Evolutionary conservation across 2,888 invertebrate species (phyloP).

Genomic region (Orchestes rusci): DNA sequence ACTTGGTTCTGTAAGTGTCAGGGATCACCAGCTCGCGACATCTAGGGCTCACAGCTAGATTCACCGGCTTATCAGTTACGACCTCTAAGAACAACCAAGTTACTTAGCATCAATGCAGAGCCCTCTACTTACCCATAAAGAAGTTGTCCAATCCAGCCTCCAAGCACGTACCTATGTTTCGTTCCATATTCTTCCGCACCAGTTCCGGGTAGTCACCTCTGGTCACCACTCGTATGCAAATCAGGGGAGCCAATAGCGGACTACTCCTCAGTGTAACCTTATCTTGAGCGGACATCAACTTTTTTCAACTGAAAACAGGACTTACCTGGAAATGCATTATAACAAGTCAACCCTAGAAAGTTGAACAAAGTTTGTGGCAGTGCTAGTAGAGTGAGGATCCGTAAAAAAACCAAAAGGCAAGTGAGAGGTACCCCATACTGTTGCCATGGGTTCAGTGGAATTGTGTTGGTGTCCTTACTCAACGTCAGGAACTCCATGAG

Average conservation of each 20-base stretch:
- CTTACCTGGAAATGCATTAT: slow-evolving; percentile 76
- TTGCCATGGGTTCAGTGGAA: slow-evolving; percentile 54
- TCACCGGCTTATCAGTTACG: slow-evolving; percentile 6
- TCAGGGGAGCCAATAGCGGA: slow-evolving; percentile 6
- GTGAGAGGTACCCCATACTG: slow-evolving; percentile 73
- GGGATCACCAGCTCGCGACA: slow-evolving; percentile 2
- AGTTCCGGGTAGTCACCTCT: slow-evolving; percentile 9
- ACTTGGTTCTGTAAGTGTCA: slow-evolving; percentile 1
- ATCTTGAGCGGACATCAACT: slow-evolving; percentile 2
- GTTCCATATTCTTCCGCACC: slow-evolving; percentile 5
- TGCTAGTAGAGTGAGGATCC: slow-evolving; percentile 75
- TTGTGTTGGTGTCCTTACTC: background rate
- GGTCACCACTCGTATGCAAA: slow-evolving; percentile 11
- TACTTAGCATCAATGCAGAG: background rate
- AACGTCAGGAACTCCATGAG: background rate
- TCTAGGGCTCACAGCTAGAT: background rate
- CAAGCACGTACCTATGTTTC: slow-evolving; percentile 3
- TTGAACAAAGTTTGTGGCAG: slow-evolving; percentile 85
- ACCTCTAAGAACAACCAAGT: slow-evolving; percentile 5
- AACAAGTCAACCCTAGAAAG: slow-evolving; percentile 77
- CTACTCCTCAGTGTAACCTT: slow-evolving; percentile 5
- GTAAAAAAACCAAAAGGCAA: slow-evolving; percentile 64
- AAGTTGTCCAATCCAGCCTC: slow-evolving; percentile 6
- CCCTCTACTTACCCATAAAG: slow-evolving; percentile 5
- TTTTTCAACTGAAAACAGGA: background rate